Base-by-base conservation (phyloP, 2,888 invertebrate species). In the Xestia xanthographa region DNA sequence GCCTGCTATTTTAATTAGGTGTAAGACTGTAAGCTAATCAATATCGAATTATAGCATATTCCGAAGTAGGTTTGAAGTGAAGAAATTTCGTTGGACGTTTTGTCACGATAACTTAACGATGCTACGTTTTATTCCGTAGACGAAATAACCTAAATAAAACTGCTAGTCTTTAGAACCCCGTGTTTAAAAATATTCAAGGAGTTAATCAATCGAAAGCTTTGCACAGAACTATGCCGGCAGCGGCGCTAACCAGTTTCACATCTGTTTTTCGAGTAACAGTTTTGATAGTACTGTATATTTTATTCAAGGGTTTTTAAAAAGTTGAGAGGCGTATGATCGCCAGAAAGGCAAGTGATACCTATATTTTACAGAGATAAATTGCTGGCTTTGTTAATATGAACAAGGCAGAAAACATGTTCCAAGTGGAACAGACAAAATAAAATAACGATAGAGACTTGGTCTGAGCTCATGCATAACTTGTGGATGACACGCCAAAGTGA, bases 151-250 rank as follows among this genome's bases (percentile, higher is more conserved):
- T 20, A 29, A 38, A 41, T 26, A 12, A 14, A 41, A 11, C 26
- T 14, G 50, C 8, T 22, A 17, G 26, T 5, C 22, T 6, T 72
- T 60, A 17, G 17, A 50, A 72, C 20, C 14, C 17, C 12, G n/a
- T 43, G 14, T n/a, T 60, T 38, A 22, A 58, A n/a, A 48, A 87
- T 69, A 87, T 87, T 88, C 74, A 63, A 43, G 43, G 29, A 45
- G 20, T 60, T 78, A 83, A 86, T 85, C 86, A 83, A 84, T 50
- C 73, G 80, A 45, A 45, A 68, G 66, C 60, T 53, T 72, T 76
- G 77, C 88, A 87, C 88, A 90, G 87, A 90, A 82, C 75, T 65
- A 53, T 34, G 69, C 29, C 41, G 12, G 2, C 26, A 66, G n/a
- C 41, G 12, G 2, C 26, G 9, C 20, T 22, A 14, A 34, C 43